Base-by-base conservation (phyloP, 2,888 invertebrate genomes). In the Macropis europaea region DNA sequence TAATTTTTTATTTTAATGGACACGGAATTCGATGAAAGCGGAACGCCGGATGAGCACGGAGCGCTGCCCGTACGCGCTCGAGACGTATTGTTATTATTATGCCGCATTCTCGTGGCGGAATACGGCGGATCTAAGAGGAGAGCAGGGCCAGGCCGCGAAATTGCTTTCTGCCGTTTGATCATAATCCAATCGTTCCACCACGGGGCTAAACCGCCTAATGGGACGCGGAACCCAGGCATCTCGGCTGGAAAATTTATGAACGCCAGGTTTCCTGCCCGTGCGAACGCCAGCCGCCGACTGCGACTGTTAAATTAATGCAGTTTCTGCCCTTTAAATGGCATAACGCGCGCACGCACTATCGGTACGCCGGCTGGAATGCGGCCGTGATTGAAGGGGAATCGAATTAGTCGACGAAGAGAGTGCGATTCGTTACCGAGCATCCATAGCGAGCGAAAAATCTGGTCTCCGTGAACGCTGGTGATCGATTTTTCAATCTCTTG, bases 151-250 rank as follows among this genome's bases (percentile, higher is more conserved):
- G n/a, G n/a, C 82, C 76, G 42, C 79, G 76, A 80, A 80, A 80
- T 80, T 80, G 80, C 82, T 80, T 71, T 81, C 79, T 79, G 73
- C 76, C 81, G 82, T 80, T 80, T 80, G 79, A 80, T 82, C 83
- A 78, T 82, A 82, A 82, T 83, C 82, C 76, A 80, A 84, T 82
- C 82, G 80, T 83, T 76, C 76, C 71, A 70, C 76, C 73, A 78
- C 64, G 62, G 54, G n/a, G 52, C 78, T 67, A 72, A 78, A 76
- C 73, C 75, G 59, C 63, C 76, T 83, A 80, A 82, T 82, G 83
- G 72, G 78, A 80, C 83, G 73, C 72, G 63, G 83, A 82, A 57
- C 59, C 64, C 63, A 36, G 75, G 70, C 45, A 64, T 76, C 76
- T 67, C 76, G 59, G 57, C 74, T 57, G 69, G 70, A 76, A 83